These are phyloP conservation scores for Latrodectus hesperus DNA, from an alignment of 2,888 invertebrate genomes.

Conservation along the genomic window DNA sequence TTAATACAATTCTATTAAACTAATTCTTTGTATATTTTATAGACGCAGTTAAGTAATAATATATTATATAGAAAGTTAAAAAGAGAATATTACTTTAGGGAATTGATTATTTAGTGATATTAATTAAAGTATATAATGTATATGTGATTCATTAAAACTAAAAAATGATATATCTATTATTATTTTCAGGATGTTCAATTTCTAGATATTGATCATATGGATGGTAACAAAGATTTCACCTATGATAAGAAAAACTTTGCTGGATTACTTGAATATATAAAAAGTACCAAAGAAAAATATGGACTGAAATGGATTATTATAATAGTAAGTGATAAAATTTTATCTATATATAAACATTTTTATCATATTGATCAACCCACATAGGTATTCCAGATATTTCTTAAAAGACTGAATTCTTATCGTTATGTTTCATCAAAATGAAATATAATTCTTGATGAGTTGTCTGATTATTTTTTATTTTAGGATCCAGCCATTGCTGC, in stretches of 20 bases:
- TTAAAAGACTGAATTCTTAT: not conserved
- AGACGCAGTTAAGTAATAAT: too few species aligned
- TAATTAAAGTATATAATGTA: too few species aligned
- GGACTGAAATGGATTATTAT: conserved; percentile 69
- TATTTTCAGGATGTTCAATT: conserved; percentile 70
- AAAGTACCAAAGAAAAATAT: conserved; percentile 13
- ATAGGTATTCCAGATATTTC: not conserved
- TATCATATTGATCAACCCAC: not conserved
- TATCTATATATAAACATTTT: not conserved
- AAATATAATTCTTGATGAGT: too few species aligned
- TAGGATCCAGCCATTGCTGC: conserved; percentile 65
- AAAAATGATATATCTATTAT: not conserved
- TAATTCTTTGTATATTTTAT: too few species aligned
- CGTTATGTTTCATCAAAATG: not conserved
- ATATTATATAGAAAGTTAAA: too few species aligned
- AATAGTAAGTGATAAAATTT: conserved; percentile 69
- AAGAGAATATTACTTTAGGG: too few species aligned
- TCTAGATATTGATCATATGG: conserved; percentile 74
- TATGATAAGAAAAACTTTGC: conserved; percentile 65
- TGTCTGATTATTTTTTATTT: not conserved
- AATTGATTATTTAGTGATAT: too few species aligned
- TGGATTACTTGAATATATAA: conserved; percentile 62
- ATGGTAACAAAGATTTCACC: conserved; percentile 74
- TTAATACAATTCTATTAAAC: too few species aligned
- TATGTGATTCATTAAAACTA: too few species aligned